Conservation (phyloP, 1,140 invertebrate genomes). For the Habropoda laboriosa region DNA sequence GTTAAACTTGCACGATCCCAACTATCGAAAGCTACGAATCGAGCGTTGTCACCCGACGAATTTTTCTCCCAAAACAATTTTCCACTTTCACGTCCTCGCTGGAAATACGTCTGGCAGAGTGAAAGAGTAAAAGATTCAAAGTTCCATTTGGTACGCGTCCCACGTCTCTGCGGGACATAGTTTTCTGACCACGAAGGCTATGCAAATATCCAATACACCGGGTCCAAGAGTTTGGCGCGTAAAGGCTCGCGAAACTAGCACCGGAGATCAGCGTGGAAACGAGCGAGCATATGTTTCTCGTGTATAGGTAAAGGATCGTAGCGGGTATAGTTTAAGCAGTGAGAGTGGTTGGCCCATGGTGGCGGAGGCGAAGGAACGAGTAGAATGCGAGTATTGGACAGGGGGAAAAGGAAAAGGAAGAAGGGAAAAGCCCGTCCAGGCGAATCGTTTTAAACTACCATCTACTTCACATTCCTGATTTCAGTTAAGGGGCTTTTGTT, state of each 20-base stretch:
- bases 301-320: too few relatives aligned
- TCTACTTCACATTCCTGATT: slow-evolving; percentile 76
- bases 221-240: slow-evolving; percentile 16
- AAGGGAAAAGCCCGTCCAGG: slow-evolving; percentile 11
- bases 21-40: not conserved
- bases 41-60: not conserved
- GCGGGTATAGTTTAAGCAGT: not conserved
- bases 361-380: not conserved
- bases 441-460: slow-evolving; percentile 76
- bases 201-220: slow-evolving; percentile 45
- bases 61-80: slow-evolving; percentile 2
- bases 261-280: slow-evolving; percentile 19
- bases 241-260: slow-evolving; percentile 21
- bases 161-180: slow-evolving; percentile 31
- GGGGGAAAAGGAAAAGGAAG: slow-evolving; percentile 9
- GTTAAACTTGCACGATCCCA: not conserved
- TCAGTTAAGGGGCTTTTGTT: slow-evolving; percentile 71
- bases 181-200: slow-evolving; percentile 36
- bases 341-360: not conserved
- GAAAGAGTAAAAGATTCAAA: slow-evolving; percentile 18
- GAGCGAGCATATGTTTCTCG: not conserved
- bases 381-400: slow-evolving; percentile 42
- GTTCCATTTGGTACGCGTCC: slow-evolving; percentile 29
- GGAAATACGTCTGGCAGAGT: not conserved
- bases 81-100: not conserved